Evolutionary conservation across 2,797 vertebrate species (phyloP).

Genomic region (Thunnus albacares): DNA sequence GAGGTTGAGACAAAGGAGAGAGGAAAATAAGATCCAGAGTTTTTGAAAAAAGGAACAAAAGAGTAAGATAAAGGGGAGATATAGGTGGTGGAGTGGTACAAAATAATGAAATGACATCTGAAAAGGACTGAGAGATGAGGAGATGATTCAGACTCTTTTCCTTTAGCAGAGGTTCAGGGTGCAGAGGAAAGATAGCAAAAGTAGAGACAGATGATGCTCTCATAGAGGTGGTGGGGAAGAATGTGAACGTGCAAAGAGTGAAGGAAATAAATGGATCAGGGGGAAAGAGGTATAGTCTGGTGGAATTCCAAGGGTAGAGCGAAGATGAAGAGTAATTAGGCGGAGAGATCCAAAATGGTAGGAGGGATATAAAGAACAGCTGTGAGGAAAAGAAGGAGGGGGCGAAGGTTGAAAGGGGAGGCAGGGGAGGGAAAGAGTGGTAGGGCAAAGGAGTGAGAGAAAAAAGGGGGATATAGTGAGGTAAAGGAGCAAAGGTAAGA

Average conservation of each 20-base stretch:
- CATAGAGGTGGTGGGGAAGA: constrained; percentile 4
- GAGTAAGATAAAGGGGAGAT: neutral
- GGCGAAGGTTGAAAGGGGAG: constrained; percentile 31
- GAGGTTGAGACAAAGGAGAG: constrained; percentile 19
- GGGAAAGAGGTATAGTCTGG: constrained; percentile 38
- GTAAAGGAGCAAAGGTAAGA: neutral
- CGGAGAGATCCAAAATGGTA: constrained; percentile 64
- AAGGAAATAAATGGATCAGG: constrained; percentile 56
- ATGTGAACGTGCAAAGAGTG: constrained; percentile 31
- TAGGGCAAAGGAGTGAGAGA: constrained; percentile 18
- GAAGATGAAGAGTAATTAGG: constrained; percentile 76
- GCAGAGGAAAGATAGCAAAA: constrained; percentile 14
- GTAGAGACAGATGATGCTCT: constrained; percentile 29
- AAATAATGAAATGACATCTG: constrained; percentile 14
- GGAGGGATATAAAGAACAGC: constrained; percentile 60
- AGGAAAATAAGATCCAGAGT: neutral
- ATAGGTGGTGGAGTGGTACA: neutral
- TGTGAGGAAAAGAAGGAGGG: constrained; percentile 42
- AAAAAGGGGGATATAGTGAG: neutral
- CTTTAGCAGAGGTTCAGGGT: constrained; percentile 16
- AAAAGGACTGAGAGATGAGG: constrained; percentile 17
- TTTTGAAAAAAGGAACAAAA: constrained; percentile 3
- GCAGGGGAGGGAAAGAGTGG: neutral
- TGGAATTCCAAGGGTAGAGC: constrained; percentile 55
- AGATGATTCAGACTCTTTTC: constrained; percentile 44